Base-by-base conservation (phyloP, 2,113 vertebrate genomes). In the Felis chaus region DNA sequence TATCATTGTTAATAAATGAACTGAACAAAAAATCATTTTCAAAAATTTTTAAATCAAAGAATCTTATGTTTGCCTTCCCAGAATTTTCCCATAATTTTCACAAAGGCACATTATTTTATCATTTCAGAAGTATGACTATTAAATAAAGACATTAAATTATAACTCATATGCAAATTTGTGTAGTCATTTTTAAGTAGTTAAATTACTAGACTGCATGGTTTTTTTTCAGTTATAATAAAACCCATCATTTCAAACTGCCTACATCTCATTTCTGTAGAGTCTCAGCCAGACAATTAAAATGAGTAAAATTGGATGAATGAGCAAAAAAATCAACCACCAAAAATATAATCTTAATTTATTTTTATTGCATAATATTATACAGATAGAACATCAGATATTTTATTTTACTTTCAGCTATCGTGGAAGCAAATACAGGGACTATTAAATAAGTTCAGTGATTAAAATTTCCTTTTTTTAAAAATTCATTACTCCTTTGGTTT, bases 381-480 rank as follows among this genome's bases (percentile, higher is more conserved):
- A 87, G 50, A 33, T 81, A 36, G 57, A 48, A 89, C 16, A 48
- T 68, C 55, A 76, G 57, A 50, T 68, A 68, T 61, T 71, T 71
- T 66, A 87, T 89, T 94, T 89, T 89, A 90, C 2, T 80, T 89
- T 92, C 92, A 66, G 33, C 55, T 96, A 61, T 87, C 82, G 65
- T 61, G 6, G 29, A 96, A 85, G 19, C 29, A 96, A 48, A 79
- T 48, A 45, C 2, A n/a, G 57, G 45, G 68, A 87, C 61, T 73
- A 16, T 65, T 80, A 87, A n/a, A 57, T 74, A 63, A 48, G 10
- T 50, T 79, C 55, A 29, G 12, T 74, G 25, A 33, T 27, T 87
- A 81, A 25, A 81, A n/a, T 86, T 55, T 73, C 25, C 5, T 65
- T 73, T 94, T 73, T 14, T 69, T 13, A 82, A 31, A 66, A 66